Base-by-base conservation (phyloP, 2,888 invertebrate species). In the Nomada ruficornis region DNA sequence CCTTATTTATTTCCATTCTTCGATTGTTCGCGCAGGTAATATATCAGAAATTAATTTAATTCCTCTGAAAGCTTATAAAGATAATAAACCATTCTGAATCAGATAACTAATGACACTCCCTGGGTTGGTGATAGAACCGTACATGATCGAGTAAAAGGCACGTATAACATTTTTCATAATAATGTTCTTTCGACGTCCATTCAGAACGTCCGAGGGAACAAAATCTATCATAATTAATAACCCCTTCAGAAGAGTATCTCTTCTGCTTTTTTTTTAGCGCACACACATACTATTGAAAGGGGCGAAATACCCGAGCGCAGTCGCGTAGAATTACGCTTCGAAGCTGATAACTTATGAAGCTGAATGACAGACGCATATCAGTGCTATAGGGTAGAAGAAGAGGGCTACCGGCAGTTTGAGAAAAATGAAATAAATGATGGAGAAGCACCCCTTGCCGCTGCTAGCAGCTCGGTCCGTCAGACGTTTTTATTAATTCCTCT, bases 401-500 rank as follows among this genome's bases (percentile, higher is more conserved):
- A 83, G 86, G 85, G 78, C 82, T 86, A 83, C 85, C 77, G 85
- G 88, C 76, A 83, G 87, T 90, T 89, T 83, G 86, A 86, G 87
- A 90, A 88, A 90, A 91, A 91, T 91, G 89, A 91, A 91, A 92
- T 89, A 91, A 92, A 92, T 91, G 91, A 92, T 91, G 88, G 88
- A 89, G 89, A 86, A 89, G 90, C 86, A 85, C 84, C 87, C 87
- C 88, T 86, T 63, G 77, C 57, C 60, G 62, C 73, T 87, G 86
- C 85, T 69, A 86, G 71, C 84, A 84, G 84, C 76, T 75, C 84
- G 76, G 83, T 76, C 88, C 90, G 90, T 91, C 89, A 90, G 90
- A 88, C 91, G 91, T 92, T 93, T 92, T 93, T 93, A 93, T 93
- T 93, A 93, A 93, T 94, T 93, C 91, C 92, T 92, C 92, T 93